Evolutionary conservation across 2,797 vertebrate genomes (phyloP).

Genomic region (Mormyrops boulengeri): DNA sequence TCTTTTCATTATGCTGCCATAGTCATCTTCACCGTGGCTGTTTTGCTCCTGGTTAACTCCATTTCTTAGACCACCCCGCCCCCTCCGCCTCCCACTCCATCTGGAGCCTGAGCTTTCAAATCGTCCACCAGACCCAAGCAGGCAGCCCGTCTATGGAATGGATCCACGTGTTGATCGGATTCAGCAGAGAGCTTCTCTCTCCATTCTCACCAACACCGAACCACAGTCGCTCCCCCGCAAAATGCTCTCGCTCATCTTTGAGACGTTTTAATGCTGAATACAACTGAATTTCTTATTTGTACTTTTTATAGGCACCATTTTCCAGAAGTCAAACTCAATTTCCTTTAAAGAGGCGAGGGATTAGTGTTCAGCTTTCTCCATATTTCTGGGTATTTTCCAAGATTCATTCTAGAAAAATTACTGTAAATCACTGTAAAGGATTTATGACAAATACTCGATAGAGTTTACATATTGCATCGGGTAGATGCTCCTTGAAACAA

Average conservation of each 20-base stretch:
- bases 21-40: background rate
- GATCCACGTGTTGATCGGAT: background rate
- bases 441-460: background rate
- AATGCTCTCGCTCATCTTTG: background rate
- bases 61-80: background rate
- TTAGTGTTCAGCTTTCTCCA: background rate
- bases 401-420: background rate
- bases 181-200: background rate
- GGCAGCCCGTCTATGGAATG: background rate
- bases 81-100: background rate
- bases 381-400: background rate
- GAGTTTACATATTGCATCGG: background rate
- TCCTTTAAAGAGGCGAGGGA: background rate
- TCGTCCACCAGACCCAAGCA: background rate
- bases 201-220: background rate
- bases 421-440: background rate
- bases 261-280: background rate
- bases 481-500: background rate
- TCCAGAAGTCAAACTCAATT: conserved; percentile 1
- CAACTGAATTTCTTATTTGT: background rate
- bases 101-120: background rate
- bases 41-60: background rate
- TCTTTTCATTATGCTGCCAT: background rate
- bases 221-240: background rate
- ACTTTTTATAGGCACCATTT: background rate